Percentiles rank a stretch among this genome's conserved stretches.
These are phyloP conservation scores for Dolichomitus sp. DNA, from an alignment of 2,888 invertebrate species.

Conservation along the genomic window DNA sequence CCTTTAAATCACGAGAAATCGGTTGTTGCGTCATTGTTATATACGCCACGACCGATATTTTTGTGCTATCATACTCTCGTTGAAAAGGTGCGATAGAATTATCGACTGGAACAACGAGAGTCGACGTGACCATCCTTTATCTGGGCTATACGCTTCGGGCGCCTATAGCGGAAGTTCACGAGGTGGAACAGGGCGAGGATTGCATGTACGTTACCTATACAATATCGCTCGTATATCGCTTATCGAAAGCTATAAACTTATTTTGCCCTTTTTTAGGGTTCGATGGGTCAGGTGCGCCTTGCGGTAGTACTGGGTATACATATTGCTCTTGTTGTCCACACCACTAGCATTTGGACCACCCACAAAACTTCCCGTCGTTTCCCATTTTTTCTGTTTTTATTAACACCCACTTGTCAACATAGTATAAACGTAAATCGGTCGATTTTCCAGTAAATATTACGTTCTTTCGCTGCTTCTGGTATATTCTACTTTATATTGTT, in stretches of 20 bases:
- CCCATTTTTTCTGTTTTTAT: constrained; percentile 19
- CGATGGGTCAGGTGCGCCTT: constrained; percentile 38
- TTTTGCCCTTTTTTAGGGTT: constrained; percentile 46
- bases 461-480: background rate
- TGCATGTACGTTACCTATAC: constrained; percentile 13
- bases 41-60: background rate
- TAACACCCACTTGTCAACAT: constrained; percentile 16
- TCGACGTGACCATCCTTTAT: constrained; percentile 43
- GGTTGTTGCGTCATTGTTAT: background rate
- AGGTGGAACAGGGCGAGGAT: constrained; percentile 8
- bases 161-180: background rate
- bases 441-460: background rate
- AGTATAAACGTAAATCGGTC: background rate
- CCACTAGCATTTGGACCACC: background rate
- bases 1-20: background rate
- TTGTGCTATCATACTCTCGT: constrained; percentile 13
- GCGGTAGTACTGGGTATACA: constrained; percentile 1
- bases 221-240: constrained; percentile 58
- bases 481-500: background rate
- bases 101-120: constrained; percentile 39
- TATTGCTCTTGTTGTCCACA: constrained; percentile 25
- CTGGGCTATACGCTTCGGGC: constrained; percentile 19
- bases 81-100: constrained; percentile 37
- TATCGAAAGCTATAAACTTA: constrained; percentile 64
- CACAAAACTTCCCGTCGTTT: background rate